phyloP scores from a whole-genome alignment of 2,888 invertebrate species.

The Machimus atricapillus region DNA sequence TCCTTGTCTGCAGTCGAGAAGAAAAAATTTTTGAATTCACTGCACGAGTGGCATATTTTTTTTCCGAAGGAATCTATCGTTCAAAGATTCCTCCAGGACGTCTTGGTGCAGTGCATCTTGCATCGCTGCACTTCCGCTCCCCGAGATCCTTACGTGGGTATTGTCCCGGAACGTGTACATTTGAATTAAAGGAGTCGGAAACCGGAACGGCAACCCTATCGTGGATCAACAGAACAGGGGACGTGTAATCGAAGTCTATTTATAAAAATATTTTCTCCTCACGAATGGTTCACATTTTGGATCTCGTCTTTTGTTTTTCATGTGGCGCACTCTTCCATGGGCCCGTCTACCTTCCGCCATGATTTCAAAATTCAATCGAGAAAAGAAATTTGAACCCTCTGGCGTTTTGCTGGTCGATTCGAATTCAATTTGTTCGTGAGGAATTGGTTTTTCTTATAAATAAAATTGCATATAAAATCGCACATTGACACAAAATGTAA shows the following conservation, averaged over 20 bases:
- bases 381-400: background rate
- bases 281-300: background rate
- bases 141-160: background rate
- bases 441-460: slow-evolving; percentile 3
- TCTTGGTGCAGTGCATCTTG: background rate
- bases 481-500: background rate
- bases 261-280: slow-evolving; percentile 3
- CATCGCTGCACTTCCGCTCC: background rate
- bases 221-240: background rate
- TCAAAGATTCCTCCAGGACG: background rate
- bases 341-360: background rate
- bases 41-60: background rate
- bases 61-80: background rate
- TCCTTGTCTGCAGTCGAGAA: background rate
- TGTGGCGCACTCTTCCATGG: background rate
- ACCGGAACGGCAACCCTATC: background rate
- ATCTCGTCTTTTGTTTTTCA: background rate
- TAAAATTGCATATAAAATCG: background rate
- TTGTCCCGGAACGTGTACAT: background rate
- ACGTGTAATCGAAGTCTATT: slow-evolving; percentile 14
- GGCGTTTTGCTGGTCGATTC: slow-evolving; percentile 5
- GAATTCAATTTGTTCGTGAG: slow-evolving; percentile 18
- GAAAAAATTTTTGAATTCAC: background rate
- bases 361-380: background rate
- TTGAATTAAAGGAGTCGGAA: background rate